Conservation (phyloP, 1,140 invertebrate genomes). For the Drosophila navojoa region DNA sequence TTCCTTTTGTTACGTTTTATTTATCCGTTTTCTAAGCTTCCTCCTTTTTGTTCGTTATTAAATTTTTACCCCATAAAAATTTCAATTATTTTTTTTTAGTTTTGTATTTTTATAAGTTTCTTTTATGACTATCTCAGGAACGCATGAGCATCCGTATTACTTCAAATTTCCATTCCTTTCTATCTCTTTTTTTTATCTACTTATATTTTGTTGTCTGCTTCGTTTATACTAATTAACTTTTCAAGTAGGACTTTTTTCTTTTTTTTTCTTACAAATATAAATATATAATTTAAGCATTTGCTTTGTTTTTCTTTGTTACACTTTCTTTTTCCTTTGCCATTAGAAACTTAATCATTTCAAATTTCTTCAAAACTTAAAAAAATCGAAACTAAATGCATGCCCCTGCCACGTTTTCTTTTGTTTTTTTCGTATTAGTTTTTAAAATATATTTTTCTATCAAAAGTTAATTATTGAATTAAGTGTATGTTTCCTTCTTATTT, state of each 20-base stretch:
- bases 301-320: constrained; percentile 43
- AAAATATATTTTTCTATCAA: constrained; percentile 19
- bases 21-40: constrained; percentile 59
- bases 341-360: not conserved
- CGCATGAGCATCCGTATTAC: constrained; percentile 4
- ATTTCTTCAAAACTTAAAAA: constrained; percentile 20
- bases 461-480: constrained; percentile 21
- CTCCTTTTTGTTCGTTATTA: constrained; percentile 43
- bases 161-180: constrained; percentile 28
- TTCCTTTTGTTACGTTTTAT: constrained; percentile 77
- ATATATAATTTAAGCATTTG: constrained; percentile 63
- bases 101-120: not conserved
- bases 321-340: constrained; percentile 13
- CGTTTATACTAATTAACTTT: constrained; percentile 74
- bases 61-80: constrained; percentile 59
- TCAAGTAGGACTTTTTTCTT: constrained; percentile 72
- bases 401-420: constrained; percentile 25
- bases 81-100: constrained; percentile 54
- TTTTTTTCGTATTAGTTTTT: constrained; percentile 25
- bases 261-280: constrained; percentile 70
- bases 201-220: constrained; percentile 13
- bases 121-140: constrained; percentile 31
- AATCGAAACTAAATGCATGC: constrained; percentile 68
- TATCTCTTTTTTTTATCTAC: constrained; percentile 12
- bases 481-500: constrained; percentile 39